Base-by-base conservation (phyloP, 2,113 vertebrate genomes). In the Bos javanicus region DNA sequence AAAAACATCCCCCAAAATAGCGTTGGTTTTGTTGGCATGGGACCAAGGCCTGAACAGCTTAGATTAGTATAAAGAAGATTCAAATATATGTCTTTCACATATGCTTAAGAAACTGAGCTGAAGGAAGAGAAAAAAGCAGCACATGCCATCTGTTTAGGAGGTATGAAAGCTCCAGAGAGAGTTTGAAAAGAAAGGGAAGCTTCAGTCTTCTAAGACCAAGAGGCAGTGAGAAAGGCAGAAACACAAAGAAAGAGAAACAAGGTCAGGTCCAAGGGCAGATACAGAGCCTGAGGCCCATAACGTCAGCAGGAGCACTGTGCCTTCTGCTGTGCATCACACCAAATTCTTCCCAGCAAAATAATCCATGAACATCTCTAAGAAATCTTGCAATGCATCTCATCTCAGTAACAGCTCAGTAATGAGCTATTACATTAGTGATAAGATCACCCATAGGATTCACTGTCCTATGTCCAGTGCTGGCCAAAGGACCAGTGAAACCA, bases 1-100 rank as follows among this genome's bases (percentile, higher is more conserved):
- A 97, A 98, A 76, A 98, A 90, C 85, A 95, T 95, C 93, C 96
- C 96, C 82, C 92, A 97, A 98, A 98, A 98, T 98, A 97, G 81
- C 83, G 26, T 92, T 92, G 64, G 0, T 10, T 97, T 94, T 33
- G 0, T 5, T 97, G 94, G 84, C 95, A 96, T 87, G 64, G 95
- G 95, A 92, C 83, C 4, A 25, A 97, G 94, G 54, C 56, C 93
- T 80, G 71, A 97, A 91, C 36, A 90, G 84, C 83, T 94, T 91
- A 92, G 93, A 96, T 97, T 94, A 74, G 95, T 85, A 92, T 97
- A 74, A 95, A 86, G 97, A 88, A 96, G 96, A 96, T 74, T 36
- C 62, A 97, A 98, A 96, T 85, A 28, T 82, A 89, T 0, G 0
- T 94, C 97, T 98, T 97, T 89, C 57, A 36, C 94, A 97, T 17